Evolutionary conservation across 2,797 vertebrate genomes (phyloP), one percentile per base, ranked within the genome.

Genomic region (Amniataba percoides): DNA sequence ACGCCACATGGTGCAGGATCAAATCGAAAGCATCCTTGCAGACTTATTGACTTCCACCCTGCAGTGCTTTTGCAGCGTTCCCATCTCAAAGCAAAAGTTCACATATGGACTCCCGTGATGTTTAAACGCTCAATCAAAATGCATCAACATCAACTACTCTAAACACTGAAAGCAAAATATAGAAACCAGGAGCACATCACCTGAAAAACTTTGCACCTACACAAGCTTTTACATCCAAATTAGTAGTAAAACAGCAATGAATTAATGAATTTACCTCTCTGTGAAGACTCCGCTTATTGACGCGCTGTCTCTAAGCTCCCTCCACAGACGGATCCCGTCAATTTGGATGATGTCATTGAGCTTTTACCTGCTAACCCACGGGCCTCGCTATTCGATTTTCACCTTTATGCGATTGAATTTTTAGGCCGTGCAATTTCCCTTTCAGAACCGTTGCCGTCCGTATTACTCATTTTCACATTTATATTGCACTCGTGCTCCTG

Each of bases 31-130:
- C 74, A 78, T 56, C 79, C 64, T 84, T 18, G 69, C 69, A 82
- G 80, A 87, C 77, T 71, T 89, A 89, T 88, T 84, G 82, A 89
- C 83, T 83, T 82, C 78, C 74, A 70, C 69, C 85, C 83, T 25
- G 81, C 39, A n/a, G 85, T 62, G 84, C 64, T 66, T 63, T 81
- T 9, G 13, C 81, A 69, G 63, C 43, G 52, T 77, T 84, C 23
- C 19, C 55, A 77, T 83, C 85, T 87, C 78, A 77, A 77, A 86
- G 82, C 63, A 60, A 67, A 86, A 83, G 79, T 88, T 87, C 85
- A 82, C 79, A 78, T 63, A 66, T 66, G 21, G 71, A 72, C 62
- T 78, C 68, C 77, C 68, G 78, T 73, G 61, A 88, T 64, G 83
- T 82, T 55, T 3, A 55, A 62, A 63, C n/a, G 68, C 71, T 82